These are phyloP conservation scores for Pristionchus entomophagus DNA, from an alignment of 2,888 invertebrate genomes.

Conservation along the genomic window DNA sequence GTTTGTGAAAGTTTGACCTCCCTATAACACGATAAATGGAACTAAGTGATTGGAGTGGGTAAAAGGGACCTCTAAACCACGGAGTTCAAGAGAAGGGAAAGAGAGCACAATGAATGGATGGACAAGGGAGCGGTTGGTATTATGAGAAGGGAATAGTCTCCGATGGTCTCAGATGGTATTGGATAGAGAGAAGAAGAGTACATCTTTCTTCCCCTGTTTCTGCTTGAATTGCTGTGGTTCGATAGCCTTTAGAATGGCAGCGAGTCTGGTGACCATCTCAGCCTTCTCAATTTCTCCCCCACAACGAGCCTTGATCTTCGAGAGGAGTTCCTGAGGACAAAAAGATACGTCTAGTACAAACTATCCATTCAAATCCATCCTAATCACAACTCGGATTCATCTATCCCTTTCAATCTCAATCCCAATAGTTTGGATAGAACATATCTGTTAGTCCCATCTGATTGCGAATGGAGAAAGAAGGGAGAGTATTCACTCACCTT, in stretches of 20 bases:
- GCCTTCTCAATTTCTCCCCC: slow-evolving; percentile 63
- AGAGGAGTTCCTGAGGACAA: slow-evolving; percentile 55
- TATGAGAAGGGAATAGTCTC: too few relatives aligned
- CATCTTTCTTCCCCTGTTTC: slow-evolving; percentile 71
- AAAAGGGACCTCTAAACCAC: neutral
- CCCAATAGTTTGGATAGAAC: neutral
- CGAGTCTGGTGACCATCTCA: slow-evolving; percentile 69
- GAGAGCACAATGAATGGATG: neutral
- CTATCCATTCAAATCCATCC: too few relatives aligned
- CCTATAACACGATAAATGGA: neutral
- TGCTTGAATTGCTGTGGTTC: slow-evolving; percentile 72
- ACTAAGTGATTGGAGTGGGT: neutral
- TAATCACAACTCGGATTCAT: too few relatives aligned
- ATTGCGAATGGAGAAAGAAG: neutral
- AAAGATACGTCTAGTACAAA: too few relatives aligned
- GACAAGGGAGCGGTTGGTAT: slow-evolving; percentile 1
- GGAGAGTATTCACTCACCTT: slow-evolving; percentile 84
- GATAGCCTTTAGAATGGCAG: slow-evolving; percentile 70
- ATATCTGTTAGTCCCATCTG: neutral
- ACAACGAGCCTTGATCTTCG: slow-evolving; percentile 65
- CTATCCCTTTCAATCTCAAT: neutral
- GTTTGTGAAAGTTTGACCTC: slow-evolving; percentile 17
- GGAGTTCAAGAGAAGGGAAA: neutral
- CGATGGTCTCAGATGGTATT: slow-evolving; percentile 47
- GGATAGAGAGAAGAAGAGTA: slow-evolving; percentile 68